phyloP scores from a whole-genome alignment of 2,113 vertebrate species.

The Aleadryas rufinucha region DNA sequence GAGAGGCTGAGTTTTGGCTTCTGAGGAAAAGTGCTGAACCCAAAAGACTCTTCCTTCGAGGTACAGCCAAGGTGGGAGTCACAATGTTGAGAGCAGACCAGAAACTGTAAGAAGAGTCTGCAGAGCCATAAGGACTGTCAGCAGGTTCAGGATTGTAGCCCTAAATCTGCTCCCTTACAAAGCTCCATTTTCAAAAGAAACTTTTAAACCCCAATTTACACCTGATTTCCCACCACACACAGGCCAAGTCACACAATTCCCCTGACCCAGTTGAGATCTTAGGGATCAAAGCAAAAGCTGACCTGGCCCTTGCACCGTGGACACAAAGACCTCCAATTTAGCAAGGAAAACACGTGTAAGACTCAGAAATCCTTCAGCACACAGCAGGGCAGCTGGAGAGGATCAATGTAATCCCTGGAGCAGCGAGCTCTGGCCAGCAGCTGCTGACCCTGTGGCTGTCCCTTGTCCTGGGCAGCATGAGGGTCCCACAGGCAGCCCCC shows the following conservation, averaged over 20 bases:
- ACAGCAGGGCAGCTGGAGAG: not conserved
- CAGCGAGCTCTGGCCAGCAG: not conserved
- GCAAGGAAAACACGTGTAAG: not conserved
- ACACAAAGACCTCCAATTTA: not conserved
- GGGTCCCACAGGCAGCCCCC: not conserved
- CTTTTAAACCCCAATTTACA: not conserved
- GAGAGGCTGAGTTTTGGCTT: not conserved
- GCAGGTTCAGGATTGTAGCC: not conserved
- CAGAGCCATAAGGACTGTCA: not conserved
- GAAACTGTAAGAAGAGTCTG: not conserved
- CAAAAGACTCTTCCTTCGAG: not conserved
- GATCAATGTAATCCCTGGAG: not conserved
- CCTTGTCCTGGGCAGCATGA: fast-evolving
- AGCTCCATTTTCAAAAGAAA: not conserved
- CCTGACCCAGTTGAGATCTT: not conserved
- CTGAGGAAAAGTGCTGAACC: not conserved
- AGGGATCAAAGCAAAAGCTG: not conserved
- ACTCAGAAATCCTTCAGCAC: not conserved
- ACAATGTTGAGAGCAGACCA: fast-evolving
- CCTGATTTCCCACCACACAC: not conserved
- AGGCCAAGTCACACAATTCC: not conserved
- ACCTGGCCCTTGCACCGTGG: not conserved
- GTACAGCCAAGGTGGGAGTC: not conserved
- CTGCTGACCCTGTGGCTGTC: fast-evolving
- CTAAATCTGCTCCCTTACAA: not conserved